Evolutionary conservation across 64 coral and sea anemone species (phyloP), one percentile per base, ranked within the genome.

Genomic region (Montipora sp.): DNA sequence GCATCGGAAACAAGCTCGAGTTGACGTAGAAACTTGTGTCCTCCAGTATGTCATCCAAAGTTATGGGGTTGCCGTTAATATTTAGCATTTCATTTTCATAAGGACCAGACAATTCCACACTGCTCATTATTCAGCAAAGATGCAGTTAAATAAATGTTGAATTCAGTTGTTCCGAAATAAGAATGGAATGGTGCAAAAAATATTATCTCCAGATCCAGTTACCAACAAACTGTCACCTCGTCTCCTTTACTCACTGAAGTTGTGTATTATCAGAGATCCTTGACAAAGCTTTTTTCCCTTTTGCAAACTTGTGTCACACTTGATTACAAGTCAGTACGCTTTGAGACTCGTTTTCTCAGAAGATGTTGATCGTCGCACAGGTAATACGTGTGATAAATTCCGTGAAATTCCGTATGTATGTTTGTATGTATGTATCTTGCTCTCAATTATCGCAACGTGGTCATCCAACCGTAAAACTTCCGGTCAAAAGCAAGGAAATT

Each of bases 381-480:
- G 50, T 59, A 63, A 63, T 63, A 63, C 59, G 14, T 81, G 16
- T 85, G 66, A 67, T 72, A 21, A 19, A 85, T 36, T 36, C 36
- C 36, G 36, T 36, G 36, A 85, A 85, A 85, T 72, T 69, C 82
- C 82, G 45, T 72, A 19, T 43, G 7, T 36, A 36, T 36, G 36
- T 36, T 2, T 36, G 36, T 66, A 36, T 36, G 36, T 36, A 36
- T 36, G 36, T 36, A 36, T 36, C 36, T 36, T 21, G 18, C 46
- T 44, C 47, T 67, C 65, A 18, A 72, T 13, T 71, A 49, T 15
- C 61, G 16, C 46, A 71, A 85, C 47, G 12, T 71, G 82, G 47
- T 10, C 46, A 85, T 50, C 71, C 82, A 85, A 85, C 63, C 82
- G 47, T 85, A 59, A 72, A 85, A 85, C 65, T 72, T 85, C 82